Conservation (phyloP, 2,113 vertebrate genomes). For the Chauna torquata region DNA sequence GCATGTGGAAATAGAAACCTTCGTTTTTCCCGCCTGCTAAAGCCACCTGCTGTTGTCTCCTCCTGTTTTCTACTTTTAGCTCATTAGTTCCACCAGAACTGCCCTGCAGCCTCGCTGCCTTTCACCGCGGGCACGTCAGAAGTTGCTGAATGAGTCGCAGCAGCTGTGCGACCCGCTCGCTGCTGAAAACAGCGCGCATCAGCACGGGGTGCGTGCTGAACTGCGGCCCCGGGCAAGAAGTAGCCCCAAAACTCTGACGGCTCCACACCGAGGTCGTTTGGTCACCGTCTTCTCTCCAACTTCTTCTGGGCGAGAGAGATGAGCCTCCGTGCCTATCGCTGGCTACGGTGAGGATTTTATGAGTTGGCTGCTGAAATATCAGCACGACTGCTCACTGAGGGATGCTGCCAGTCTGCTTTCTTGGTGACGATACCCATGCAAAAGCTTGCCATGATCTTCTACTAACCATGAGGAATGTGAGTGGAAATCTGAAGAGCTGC, state of each 20-base stretch:
- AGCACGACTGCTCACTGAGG: background rate
- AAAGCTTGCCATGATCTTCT: background rate
- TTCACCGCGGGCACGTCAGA: background rate
- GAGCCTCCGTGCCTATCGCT: background rate
- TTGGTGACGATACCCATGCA: background rate
- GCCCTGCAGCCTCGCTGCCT: background rate
- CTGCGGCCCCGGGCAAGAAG: background rate
- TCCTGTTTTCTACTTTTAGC: slow-evolving; percentile 56
- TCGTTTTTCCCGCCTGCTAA: slow-evolving; percentile 49
- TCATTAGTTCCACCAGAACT: background rate
- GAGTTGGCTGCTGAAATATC: slow-evolving; percentile 24
- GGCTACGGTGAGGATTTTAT: background rate
- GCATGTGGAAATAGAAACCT: slow-evolving; percentile 53
- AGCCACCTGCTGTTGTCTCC: slow-evolving; percentile 61
- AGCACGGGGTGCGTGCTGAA: background rate
- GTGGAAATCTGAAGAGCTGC: background rate
- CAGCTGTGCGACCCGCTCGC: background rate
- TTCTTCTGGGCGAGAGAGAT: background rate
- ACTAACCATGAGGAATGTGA: background rate
- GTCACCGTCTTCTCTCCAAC: background rate
- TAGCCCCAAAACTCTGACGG: background rate
- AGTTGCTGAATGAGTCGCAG: background rate
- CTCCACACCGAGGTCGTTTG: background rate
- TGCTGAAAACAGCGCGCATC: background rate
- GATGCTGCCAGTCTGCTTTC: background rate